Evolutionary conservation across 1,140 invertebrate species (phyloP).

Genomic region (Cherax quadricarinatus): DNA sequence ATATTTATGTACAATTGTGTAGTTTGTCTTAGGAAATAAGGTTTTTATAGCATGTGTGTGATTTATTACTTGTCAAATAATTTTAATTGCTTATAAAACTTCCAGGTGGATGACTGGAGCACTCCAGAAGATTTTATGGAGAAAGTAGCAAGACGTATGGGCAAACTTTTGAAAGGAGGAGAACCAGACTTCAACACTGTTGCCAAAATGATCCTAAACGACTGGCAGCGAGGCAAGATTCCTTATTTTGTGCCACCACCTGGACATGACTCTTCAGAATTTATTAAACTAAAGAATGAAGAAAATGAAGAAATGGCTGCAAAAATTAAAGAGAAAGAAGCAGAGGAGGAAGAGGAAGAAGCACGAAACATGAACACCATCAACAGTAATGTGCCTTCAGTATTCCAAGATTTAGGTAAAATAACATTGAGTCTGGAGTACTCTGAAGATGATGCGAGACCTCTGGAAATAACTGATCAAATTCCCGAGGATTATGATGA

Average conservation of each 20-base stretch:
- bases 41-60: too few relatives aligned
- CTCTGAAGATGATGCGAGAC: constrained; percentile 62
- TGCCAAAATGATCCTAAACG: constrained; percentile 97
- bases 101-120: constrained; percentile 75
- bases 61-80: too few relatives aligned
- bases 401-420: constrained; percentile 62
- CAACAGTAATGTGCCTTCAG: constrained; percentile 75
- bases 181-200: constrained; percentile 94
- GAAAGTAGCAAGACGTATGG: constrained; percentile 89
- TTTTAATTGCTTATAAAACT: not conserved
- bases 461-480: constrained; percentile 15
- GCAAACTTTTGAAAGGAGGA: constrained; percentile 96
- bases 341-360: constrained; percentile 53
- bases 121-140: constrained; percentile 93
- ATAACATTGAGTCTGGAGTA: constrained; percentile 48
- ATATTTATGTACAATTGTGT: too few relatives aligned
- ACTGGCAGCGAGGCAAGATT: constrained; percentile 98
- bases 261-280: constrained; percentile 72
- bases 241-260: constrained; percentile 95
- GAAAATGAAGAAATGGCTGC: constrained; percentile 51
- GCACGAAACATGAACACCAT: not conserved
- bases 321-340: constrained; percentile 54
- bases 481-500: constrained; percentile 36
- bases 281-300: constrained; percentile 24
- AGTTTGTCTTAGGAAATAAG: too few relatives aligned